phyloP scores from a whole-genome alignment of 92 coral and sea anemone species.

The Pocillopora meandrina region DNA sequence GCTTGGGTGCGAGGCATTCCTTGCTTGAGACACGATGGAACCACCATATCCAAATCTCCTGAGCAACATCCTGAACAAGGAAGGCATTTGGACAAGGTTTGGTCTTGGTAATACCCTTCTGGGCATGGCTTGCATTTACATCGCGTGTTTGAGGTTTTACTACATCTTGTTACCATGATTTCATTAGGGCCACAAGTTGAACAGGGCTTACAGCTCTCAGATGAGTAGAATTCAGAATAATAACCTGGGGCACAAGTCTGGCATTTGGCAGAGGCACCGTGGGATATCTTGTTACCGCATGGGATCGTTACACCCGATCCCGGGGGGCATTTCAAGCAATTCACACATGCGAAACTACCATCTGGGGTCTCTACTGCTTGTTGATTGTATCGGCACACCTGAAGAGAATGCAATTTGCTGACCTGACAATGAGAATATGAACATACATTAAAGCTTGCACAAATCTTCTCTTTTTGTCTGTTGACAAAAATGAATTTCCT shows the following conservation, averaged over 20 bases:
- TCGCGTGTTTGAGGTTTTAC: background rate
- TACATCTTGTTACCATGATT: background rate
- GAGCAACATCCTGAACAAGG: constrained; percentile 39
- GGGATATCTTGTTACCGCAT: background rate
- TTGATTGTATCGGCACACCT: constrained; percentile 3
- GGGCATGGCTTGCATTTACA: constrained; percentile 35
- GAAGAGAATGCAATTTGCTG: background rate
- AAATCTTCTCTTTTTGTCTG: too few species aligned
- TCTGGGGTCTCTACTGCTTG: background rate
- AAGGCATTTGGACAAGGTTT: constrained; percentile 13
- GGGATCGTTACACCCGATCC: constrained; percentile 10
- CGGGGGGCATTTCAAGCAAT: constrained; percentile 20
- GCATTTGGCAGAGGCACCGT: constrained; percentile 5
- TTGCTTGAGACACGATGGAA: constrained; percentile 14
- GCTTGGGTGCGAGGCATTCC: background rate
- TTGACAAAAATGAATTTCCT: too few species aligned
- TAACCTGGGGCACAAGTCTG: background rate
- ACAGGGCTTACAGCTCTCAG: constrained; percentile 37
- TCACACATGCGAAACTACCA: background rate
- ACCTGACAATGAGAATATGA: background rate
- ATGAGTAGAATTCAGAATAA: constrained; percentile 22
- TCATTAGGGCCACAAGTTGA: constrained; percentile 13
- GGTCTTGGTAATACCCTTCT: constrained; percentile 22
- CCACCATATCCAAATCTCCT: background rate
- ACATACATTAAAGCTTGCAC: background rate